These are phyloP conservation scores for Poeciliopsis presidionis DNA, from an alignment of 2,797 vertebrate species.

Conservation along the genomic window DNA sequence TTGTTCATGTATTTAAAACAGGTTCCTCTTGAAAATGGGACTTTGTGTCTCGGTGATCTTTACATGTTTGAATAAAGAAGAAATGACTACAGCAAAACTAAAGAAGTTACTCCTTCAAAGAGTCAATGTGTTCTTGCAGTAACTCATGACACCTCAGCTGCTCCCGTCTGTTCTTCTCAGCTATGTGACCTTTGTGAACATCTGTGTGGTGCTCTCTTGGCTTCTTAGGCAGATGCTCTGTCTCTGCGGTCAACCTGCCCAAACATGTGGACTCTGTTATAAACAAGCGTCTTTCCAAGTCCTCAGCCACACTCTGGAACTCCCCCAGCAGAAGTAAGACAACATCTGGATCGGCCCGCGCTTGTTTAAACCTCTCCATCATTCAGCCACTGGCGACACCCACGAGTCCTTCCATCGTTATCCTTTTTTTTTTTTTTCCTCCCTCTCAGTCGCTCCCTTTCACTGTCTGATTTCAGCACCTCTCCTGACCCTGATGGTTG, in stretches of 20 bases:
- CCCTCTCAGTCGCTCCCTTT: conserved; percentile 46
- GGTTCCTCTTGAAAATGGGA: background rate
- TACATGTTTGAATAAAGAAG: background rate
- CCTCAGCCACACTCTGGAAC: conserved; percentile 99
- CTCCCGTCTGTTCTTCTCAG: conserved; percentile 32
- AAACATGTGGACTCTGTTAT: conserved; percentile 99
- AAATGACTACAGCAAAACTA: background rate
- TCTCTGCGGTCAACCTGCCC: conserved; percentile 98
- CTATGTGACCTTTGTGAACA: conserved; percentile 72
- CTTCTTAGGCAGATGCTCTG: conserved; percentile 96
- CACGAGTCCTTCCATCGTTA: conserved; percentile 63
- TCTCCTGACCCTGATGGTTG: conserved; percentile 56
- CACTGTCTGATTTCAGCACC: conserved; percentile 51
- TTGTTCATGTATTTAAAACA: background rate
- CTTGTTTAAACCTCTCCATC: conserved; percentile 63
- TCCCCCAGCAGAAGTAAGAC: conserved; percentile 99
- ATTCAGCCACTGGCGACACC: conserved; percentile 47
- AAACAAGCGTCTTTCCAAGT: conserved; percentile 99
- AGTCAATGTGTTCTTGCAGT: background rate
- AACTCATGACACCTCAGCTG: conserved; percentile 28
- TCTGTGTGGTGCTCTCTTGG: conserved; percentile 83
- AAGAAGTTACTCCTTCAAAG: background rate
- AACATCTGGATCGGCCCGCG: conserved; percentile 59
- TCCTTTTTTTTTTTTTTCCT: conserved; percentile 62
- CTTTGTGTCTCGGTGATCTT: background rate